Percentiles rank a stretch among this genome's conserved stretches.
Evolutionary conservation across 1,140 invertebrate genomes (phyloP).

Genomic region (Dolichoris vasculosae): DNA sequence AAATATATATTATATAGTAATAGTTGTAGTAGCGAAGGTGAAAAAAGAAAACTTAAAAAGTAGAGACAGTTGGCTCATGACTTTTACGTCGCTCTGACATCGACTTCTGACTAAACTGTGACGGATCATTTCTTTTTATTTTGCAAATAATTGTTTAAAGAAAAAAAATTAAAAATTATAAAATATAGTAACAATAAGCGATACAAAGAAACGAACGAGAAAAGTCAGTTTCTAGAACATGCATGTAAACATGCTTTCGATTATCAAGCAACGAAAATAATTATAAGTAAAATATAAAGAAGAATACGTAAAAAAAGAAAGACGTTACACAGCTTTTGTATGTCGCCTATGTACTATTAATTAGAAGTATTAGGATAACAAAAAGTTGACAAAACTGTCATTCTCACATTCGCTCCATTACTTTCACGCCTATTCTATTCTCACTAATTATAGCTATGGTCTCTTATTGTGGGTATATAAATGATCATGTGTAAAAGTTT

Average conservation of each 20-base stretch:
- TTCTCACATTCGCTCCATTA: background rate
- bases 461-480: background rate
- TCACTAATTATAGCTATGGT: background rate
- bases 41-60: constrained; percentile 46
- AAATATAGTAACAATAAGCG: constrained; percentile 28
- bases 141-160: background rate
- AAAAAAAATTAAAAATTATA: constrained; percentile 20
- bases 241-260: background rate
- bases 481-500: background rate
- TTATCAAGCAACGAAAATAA: constrained; percentile 13
- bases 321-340: constrained; percentile 23
- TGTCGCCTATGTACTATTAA: background rate
- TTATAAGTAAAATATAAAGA: background rate
- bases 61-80: constrained; percentile 28
- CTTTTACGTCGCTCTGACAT: constrained; percentile 24
- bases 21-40: constrained; percentile 38
- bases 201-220: constrained; percentile 22
- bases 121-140: constrained; percentile 17
- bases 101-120: constrained; percentile 43
- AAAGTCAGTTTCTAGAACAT: background rate
- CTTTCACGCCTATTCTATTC: background rate
- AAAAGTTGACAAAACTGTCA: constrained; percentile 13
- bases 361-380: constrained; percentile 16
- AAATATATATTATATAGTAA: constrained; percentile 29
- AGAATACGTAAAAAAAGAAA: constrained; percentile 21